Conservation (phyloP, 2,797 vertebrate genomes). For the Brotula barbata region DNA sequence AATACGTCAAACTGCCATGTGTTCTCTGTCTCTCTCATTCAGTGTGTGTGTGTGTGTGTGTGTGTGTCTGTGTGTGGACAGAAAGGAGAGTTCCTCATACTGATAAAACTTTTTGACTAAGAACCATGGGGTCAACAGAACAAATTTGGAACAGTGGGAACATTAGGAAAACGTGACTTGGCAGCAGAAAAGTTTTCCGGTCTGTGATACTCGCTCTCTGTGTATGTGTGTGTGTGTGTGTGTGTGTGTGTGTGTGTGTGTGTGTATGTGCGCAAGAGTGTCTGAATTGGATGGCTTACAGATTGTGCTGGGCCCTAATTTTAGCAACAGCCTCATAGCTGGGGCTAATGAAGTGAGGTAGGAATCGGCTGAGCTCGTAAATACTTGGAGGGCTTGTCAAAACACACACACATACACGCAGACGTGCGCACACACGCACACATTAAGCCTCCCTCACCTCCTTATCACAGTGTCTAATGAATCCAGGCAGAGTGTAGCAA, state of each 20-base stretch:
- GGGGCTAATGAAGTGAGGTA: slow-evolving; percentile 77
- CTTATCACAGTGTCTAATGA: slow-evolving; percentile 61
- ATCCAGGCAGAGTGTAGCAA: slow-evolving; percentile 44
- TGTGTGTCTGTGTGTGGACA: slow-evolving; percentile 13
- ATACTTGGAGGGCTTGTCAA: slow-evolving; percentile 77
- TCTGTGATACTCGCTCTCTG: slow-evolving; percentile 13
- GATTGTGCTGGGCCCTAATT: slow-evolving; percentile 75
- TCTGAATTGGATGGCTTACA: slow-evolving; percentile 49
- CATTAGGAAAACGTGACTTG: slow-evolving; percentile 56
- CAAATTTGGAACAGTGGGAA: slow-evolving; percentile 35
- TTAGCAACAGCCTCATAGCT: slow-evolving; percentile 77
- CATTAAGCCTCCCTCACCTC: slow-evolving; percentile 48
- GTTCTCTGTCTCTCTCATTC: slow-evolving; percentile 16
- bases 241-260: slow-evolving; percentile 5
- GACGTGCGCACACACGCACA: slow-evolving; percentile 26
- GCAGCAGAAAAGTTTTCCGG: slow-evolving; percentile 48
- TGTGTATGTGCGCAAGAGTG: slow-evolving; percentile 21
- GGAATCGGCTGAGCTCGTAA: slow-evolving; percentile 79
- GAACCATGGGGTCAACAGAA: slow-evolving; percentile 26
- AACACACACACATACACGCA: slow-evolving; percentile 31
- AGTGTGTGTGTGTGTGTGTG: slow-evolving; percentile 17
- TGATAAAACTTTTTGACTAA: slow-evolving; percentile 12
- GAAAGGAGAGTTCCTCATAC: background rate
- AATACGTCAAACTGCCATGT: slow-evolving; percentile 21
- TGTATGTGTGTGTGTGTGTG: slow-evolving; percentile 2